Conservation (phyloP, 2,797 vertebrate genomes). For the Cetoscarus ocellatus region DNA sequence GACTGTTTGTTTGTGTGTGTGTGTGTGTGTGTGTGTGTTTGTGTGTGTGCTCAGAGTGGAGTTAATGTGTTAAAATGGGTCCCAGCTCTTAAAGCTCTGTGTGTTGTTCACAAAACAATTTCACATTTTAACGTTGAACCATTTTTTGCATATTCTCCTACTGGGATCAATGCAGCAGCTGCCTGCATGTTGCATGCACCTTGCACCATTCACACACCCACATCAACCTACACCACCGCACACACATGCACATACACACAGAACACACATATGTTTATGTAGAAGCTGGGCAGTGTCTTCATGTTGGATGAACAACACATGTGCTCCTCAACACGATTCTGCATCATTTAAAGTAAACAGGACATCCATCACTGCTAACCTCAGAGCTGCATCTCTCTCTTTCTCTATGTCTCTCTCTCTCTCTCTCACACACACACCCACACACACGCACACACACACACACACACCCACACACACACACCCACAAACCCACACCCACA, state of each 20-base stretch:
- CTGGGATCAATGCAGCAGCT: constrained; percentile 45
- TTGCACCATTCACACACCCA: constrained; percentile 23
- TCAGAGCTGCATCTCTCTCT: constrained; percentile 30
- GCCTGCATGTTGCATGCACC: constrained; percentile 46
- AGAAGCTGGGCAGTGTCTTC: constrained; percentile 56
- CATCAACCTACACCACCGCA: constrained; percentile 10
- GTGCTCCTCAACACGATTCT: constrained; percentile 40
- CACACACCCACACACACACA: not conserved
- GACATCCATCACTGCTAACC: constrained; percentile 64
- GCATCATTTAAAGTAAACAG: constrained; percentile 66
- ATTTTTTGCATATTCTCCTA: constrained; percentile 15
- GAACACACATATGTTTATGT: constrained; percentile 8
- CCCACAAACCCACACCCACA: not conserved
- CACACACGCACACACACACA: not conserved
- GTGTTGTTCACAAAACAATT: not conserved
- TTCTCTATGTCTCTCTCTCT: constrained; percentile 4
- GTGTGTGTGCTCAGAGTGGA: not conserved
- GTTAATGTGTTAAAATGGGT: constrained; percentile 19
- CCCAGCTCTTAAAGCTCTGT: not conserved
- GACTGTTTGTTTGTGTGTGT: too few species aligned
- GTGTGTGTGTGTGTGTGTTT: too few species aligned
- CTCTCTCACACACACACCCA: not conserved
- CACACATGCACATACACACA: constrained; percentile 31
- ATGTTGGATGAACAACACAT: constrained; percentile 46
- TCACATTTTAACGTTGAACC: not conserved